These are phyloP conservation scores for Listronotus oregonensis DNA, from an alignment of 1,140 invertebrate species.

Conservation along the genomic window DNA sequence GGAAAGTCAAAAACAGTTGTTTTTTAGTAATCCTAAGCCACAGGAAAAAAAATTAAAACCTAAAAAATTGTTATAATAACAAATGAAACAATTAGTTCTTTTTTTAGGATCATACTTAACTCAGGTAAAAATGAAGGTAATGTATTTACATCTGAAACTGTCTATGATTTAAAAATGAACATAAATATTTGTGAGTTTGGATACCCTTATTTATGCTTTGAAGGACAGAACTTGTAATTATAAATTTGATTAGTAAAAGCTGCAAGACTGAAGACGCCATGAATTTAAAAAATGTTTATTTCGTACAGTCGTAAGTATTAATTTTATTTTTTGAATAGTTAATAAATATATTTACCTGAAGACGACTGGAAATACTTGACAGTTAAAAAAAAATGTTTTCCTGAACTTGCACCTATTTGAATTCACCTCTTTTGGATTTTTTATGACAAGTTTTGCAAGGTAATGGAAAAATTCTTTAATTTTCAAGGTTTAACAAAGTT, in stretches of 20 bases:
- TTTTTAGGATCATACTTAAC: slow-evolving; percentile 6
- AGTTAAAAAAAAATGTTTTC: too few species aligned
- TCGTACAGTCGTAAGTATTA: slow-evolving; percentile 20
- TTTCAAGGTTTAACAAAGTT: too few species aligned
- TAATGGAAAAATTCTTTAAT: too few species aligned
- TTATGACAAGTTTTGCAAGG: too few species aligned
- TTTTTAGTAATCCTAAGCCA: too few species aligned
- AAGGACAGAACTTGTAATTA: slow-evolving; percentile 13
- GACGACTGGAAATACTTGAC: too few species aligned
- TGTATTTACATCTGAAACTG: slow-evolving; percentile 14
- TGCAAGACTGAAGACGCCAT: slow-evolving; percentile 4
- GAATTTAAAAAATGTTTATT: slow-evolving; percentile 15
- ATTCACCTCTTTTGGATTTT: too few species aligned
- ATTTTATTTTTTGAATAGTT: neutral
- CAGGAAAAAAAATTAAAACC: neutral
- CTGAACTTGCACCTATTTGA: too few species aligned
- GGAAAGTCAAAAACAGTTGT: too few species aligned
- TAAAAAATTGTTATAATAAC: neutral
- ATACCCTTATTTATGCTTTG: slow-evolving; percentile 27
- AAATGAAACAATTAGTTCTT: neutral
- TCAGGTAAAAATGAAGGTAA: neutral
- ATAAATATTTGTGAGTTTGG: slow-evolving; percentile 20
- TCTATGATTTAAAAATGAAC: slow-evolving; percentile 19
- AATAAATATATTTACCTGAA: neutral
- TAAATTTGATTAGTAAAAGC: slow-evolving; percentile 22